Evolutionary conservation across 2,797 vertebrate species (phyloP).

Genomic region (Alauda arvensis): DNA sequence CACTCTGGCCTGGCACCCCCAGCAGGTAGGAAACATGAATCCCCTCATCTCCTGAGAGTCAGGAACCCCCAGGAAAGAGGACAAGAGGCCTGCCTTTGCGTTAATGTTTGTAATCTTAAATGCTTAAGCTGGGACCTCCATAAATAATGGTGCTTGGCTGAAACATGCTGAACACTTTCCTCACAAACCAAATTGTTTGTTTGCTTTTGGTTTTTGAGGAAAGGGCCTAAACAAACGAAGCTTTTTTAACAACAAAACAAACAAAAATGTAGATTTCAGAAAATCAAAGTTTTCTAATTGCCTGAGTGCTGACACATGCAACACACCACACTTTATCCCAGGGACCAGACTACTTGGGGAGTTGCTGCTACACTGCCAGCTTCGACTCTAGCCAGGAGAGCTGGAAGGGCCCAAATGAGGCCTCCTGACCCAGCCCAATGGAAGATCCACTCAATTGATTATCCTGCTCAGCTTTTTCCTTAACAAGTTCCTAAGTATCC

Average conservation of each 20-base stretch:
- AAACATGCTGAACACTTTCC: background rate
- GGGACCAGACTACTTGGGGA: background rate
- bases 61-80: background rate
- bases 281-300: background rate
- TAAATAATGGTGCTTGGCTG: background rate
- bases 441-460: background rate
- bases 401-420: background rate
- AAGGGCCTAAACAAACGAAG: background rate
- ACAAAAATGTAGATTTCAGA: background rate
- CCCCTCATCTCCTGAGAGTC: rapidly evolving
- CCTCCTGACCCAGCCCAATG: rapidly evolving
- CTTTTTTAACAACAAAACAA: background rate
- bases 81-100: background rate
- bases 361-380: too few relatives aligned
- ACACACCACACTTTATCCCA: background rate
- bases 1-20: rapidly evolving
- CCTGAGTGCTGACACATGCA: background rate
- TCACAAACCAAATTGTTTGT: rapidly evolving
- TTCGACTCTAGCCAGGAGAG: background rate
- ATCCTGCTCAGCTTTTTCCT: background rate
- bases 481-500: background rate
- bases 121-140: background rate
- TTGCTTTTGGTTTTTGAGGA: background rate
- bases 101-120: background rate
- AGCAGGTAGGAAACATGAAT: background rate